Base-by-base conservation (phyloP, 2,113 vertebrate species). In the Apodemus speciosus region DNA sequence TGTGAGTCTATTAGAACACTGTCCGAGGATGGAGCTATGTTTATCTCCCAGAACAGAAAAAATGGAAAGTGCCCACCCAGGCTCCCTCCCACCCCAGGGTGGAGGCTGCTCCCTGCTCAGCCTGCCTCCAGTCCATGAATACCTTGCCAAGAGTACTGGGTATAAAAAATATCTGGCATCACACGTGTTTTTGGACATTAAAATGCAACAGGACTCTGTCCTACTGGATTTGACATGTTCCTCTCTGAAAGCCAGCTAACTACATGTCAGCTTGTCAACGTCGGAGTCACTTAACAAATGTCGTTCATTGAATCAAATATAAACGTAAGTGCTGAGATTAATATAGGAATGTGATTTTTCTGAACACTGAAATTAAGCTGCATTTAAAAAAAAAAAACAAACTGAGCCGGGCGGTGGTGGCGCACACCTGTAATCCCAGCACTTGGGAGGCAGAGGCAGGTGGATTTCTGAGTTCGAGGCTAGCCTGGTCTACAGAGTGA, bases 1-100 rank as follows among this genome's bases (percentile, higher is more conserved):
- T 88, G 38, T 4, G 56, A 90, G 40, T 89, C 35, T 2, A 38
- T 85, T 93, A 80, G 73, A 88, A 96, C 72, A 93, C 2, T 81
- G 90, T 51, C 92, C 35, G 9, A 84, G 53, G 27, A 58, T 43
- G 38, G 40, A 11, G 43, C 68, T 90, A 8, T 92, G 56, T 66
- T 93, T 77, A 77, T 90, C 46, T 75, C 77, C 56, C 35, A 62
- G 32, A 40, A 71, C 5, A 40, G 46, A 14, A 85, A 81, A 49
- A 56, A 30, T 21, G 53, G 38, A 80, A 75, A 86, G 8, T 38
- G n/a, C n/a, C 75, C 6, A 0, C 4, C 3, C 77, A 51, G 85
- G 56, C n/a, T 73, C 49, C 10, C 18, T 25, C 18, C 40, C 71
- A n/a, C 38, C 32, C 4, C 23, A 53, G 77, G 53, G 20, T 66